These are phyloP conservation scores for Dromiciops gliroides DNA, from an alignment of 2,113 vertebrate genomes.

Conservation along the genomic window DNA sequence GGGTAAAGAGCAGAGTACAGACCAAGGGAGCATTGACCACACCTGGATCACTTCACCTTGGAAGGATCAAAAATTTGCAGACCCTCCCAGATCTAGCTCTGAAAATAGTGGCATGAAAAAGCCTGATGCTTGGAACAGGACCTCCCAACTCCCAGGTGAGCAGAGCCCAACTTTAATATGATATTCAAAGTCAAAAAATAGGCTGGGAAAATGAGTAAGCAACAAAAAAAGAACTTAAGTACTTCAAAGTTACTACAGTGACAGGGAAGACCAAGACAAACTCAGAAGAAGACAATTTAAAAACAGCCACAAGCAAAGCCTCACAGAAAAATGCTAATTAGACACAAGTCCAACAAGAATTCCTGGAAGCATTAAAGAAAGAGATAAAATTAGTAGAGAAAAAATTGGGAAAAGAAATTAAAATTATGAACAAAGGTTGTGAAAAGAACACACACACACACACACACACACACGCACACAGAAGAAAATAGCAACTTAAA, in stretches of 20 bases:
- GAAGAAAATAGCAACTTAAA: not conserved
- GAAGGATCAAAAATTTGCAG: not conserved
- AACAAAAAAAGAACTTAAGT: not conserved
- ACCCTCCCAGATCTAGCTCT: not conserved
- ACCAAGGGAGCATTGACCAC: not conserved
- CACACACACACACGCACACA: too few species aligned
- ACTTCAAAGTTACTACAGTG: not conserved
- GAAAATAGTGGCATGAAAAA: not conserved
- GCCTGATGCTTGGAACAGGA: not conserved
- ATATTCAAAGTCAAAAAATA: not conserved
- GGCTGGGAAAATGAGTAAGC: not conserved
- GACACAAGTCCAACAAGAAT: not conserved
- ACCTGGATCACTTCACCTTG: not conserved
- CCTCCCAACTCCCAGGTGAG: not conserved
- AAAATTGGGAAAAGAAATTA: not conserved
- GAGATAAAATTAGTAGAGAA: not conserved
- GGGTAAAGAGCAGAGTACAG: not conserved
- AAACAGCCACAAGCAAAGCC: not conserved
- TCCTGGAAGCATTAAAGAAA: not conserved
- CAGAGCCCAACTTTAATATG: not conserved
- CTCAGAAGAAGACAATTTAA: not conserved
- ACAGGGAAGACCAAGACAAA: not conserved
- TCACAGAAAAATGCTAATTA: not conserved
- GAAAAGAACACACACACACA: too few species aligned
- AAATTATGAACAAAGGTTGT: not conserved